Evolutionary conservation across 2,888 invertebrate species (phyloP).

Genomic region (Argyresthia albistria): DNA sequence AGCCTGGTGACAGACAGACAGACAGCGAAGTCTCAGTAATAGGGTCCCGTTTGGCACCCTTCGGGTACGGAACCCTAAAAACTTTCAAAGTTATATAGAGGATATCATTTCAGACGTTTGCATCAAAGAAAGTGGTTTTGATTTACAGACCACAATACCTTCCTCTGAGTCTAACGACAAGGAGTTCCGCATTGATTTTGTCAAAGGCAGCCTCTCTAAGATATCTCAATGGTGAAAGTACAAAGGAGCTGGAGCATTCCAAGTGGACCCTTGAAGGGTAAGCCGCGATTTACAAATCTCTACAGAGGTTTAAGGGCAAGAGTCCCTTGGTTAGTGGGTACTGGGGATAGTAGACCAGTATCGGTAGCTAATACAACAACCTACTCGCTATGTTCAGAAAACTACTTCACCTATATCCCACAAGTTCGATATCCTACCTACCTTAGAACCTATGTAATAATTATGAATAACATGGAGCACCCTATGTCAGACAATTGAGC

Average conservation of each 20-base stretch:
- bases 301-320: constrained; percentile 46
- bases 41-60: too few relatives aligned
- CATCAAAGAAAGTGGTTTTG: background rate
- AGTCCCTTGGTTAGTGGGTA: constrained; percentile 21
- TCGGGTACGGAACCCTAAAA: too few relatives aligned
- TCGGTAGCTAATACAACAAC: background rate
- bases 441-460: too few relatives aligned
- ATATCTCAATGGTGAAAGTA: constrained; percentile 22
- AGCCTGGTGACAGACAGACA: too few relatives aligned
- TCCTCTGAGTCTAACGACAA: too few relatives aligned
- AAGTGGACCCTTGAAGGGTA: constrained; percentile 29
- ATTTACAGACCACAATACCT: background rate
- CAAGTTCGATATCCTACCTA: too few relatives aligned
- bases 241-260: constrained; percentile 34
- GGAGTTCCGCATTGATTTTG: background rate
- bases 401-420: too few relatives aligned
- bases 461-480: too few relatives aligned
- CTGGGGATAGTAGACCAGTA: background rate
- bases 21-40: too few relatives aligned
- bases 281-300: constrained; percentile 54
- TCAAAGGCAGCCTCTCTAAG: constrained; percentile 1
- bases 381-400: too few relatives aligned
- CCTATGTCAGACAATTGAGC: too few relatives aligned
- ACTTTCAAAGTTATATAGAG: too few relatives aligned
- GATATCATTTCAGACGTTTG: background rate